Conservation (phyloP, 2,888 invertebrate genomes). For the Drosophila buzzatii region DNA sequence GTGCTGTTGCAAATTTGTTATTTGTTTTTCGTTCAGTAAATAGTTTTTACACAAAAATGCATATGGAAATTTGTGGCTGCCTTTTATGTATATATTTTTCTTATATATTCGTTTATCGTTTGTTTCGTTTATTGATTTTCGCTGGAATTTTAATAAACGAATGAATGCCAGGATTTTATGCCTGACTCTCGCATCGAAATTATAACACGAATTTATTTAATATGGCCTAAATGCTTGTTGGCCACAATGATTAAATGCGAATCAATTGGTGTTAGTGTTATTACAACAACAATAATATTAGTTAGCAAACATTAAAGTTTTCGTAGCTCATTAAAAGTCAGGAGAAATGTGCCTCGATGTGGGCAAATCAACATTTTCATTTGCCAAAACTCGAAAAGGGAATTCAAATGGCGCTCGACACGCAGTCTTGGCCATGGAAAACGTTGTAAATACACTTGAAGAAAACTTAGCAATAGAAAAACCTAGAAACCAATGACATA, state of each 20-base stretch:
- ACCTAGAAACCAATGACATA: neutral
- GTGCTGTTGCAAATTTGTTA: conserved; percentile 8
- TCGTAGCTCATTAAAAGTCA: conserved; percentile 47
- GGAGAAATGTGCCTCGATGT: conserved; percentile 28
- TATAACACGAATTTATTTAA: conserved; percentile 12
- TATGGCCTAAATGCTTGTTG: conserved; percentile 7
- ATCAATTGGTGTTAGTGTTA: conserved; percentile 49
- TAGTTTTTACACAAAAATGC: conserved; percentile 9
- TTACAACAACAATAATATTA: conserved; percentile 19
- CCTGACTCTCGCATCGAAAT: neutral
- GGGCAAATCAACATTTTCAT: conserved; percentile 65
- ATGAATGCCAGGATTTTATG: neutral
- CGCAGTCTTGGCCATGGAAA: conserved; percentile 22
- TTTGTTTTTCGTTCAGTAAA: neutral
- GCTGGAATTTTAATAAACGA: conserved; percentile 19
- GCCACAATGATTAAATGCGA: conserved; percentile 34
- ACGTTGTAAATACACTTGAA: neutral
- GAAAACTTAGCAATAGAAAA: neutral
- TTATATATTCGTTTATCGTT: conserved; percentile 12
- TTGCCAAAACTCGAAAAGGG: conserved; percentile 39
- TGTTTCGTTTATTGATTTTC: conserved; percentile 1
- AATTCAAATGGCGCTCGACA: conserved; percentile 38
- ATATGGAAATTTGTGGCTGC: conserved; percentile 19
- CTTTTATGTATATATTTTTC: conserved; percentile 15
- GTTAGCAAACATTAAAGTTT: conserved; percentile 34